Evolutionary conservation across 2,797 vertebrate species (phyloP).

Genomic region (Todus mexicanus): DNA sequence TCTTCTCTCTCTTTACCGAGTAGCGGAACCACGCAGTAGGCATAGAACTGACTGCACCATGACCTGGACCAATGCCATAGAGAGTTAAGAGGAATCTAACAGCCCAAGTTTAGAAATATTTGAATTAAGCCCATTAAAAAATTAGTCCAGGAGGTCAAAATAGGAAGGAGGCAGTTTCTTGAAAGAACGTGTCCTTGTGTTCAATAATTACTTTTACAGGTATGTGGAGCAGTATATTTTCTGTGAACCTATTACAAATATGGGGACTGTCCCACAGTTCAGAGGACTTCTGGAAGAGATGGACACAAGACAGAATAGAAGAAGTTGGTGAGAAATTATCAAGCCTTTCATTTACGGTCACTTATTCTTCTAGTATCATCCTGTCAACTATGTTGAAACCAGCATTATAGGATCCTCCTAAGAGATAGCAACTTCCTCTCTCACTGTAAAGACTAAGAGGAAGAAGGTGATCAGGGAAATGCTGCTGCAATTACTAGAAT

Average conservation of each 20-base stretch:
- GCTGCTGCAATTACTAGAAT: neutral
- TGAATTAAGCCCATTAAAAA: neutral
- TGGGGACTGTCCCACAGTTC: conserved; percentile 75
- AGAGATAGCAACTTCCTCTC: neutral
- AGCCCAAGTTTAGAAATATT: neutral
- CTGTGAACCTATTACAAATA: conserved; percentile 78
- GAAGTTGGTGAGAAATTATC: conserved; percentile 73
- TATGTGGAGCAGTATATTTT: conserved; percentile 83
- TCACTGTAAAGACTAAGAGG: neutral
- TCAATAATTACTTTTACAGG: conserved; percentile 55
- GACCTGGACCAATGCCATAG: neutral
- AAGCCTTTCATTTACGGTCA: neutral
- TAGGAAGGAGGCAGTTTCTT: neutral
- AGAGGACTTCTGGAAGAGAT: conserved; percentile 78
- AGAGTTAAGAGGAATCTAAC: neutral
- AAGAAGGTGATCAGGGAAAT: neutral
- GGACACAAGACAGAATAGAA: conserved; percentile 74
- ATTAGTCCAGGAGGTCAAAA: neutral
- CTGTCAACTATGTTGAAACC: neutral
- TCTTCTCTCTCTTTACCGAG: neutral
- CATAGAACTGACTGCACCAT: neutral
- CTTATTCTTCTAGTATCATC: neutral
- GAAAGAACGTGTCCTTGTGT: neutral
- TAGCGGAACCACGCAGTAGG: neutral
- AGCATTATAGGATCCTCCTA: neutral